These are phyloP conservation scores for Thinocorus orbignyianus DNA, from an alignment of 2,113 vertebrate genomes.

Conservation along the genomic window DNA sequence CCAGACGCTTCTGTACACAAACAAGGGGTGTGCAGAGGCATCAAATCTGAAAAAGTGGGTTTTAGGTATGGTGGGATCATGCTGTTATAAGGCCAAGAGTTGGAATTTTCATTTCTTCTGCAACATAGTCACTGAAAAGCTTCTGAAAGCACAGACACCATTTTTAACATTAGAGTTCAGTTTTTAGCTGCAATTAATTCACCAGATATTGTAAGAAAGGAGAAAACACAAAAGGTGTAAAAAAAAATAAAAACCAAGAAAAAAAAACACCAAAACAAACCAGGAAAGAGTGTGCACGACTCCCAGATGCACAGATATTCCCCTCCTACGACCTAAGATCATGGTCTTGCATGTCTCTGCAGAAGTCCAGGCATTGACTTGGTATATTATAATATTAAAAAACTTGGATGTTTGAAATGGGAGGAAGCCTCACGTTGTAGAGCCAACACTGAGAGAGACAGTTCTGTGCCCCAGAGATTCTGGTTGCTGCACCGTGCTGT, in stretches of 20 bases:
- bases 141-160: neutral
- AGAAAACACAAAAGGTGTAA: neutral
- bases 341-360: neutral
- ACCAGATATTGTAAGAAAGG: neutral
- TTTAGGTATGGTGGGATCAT: neutral
- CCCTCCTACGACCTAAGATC: neutral
- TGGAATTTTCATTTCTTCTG: neutral
- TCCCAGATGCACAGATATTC: neutral
- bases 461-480: neutral
- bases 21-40: neutral
- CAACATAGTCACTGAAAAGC: neutral
- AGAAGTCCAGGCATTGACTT: neutral
- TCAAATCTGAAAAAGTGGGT: neutral
- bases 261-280: neutral
- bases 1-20: constrained; percentile 6
- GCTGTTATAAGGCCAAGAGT: neutral
- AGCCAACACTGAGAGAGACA: neutral
- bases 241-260: neutral
- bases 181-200: neutral
- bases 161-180: neutral
- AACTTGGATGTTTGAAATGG: neutral
- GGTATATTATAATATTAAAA: neutral
- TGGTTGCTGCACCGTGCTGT: fast-evolving
- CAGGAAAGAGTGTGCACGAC: neutral
- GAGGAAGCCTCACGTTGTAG: neutral